Evolutionary conservation across 2,888 invertebrate genomes (phyloP).

Genomic region (Smittia sp.): DNA sequence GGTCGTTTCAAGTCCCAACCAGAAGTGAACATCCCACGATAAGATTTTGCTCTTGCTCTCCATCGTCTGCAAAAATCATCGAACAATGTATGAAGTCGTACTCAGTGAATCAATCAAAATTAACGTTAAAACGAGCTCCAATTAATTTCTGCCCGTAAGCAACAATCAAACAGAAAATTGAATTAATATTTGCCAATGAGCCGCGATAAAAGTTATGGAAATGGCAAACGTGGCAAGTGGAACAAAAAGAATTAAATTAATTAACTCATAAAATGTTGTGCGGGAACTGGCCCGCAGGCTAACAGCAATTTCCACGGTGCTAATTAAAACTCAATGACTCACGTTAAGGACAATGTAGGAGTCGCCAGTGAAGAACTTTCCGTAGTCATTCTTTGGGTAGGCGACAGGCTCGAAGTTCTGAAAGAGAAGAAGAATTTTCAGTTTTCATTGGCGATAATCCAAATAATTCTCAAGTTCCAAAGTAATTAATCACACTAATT

Average conservation of each 20-base stretch:
- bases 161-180: background rate
- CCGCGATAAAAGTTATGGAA: background rate
- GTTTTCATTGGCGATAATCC: background rate
- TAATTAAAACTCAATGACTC: constrained; percentile 49
- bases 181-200: background rate
- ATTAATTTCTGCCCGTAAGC: background rate
- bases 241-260: background rate
- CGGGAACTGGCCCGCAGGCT: background rate
- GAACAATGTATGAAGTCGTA: background rate
- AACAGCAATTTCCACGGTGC: background rate
- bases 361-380: constrained; percentile 83
- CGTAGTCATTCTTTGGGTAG: constrained; percentile 68
- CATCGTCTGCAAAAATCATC: constrained; percentile 60
- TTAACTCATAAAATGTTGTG: background rate
- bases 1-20: constrained; percentile 77
- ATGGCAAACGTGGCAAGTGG: background rate
- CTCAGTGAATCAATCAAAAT: background rate
- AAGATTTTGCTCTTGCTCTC: constrained; percentile 62
- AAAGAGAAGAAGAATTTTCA: constrained; percentile 47
- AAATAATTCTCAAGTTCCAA: too few species aligned
- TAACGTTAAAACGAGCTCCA: background rate
- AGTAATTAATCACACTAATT: too few species aligned
- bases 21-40: constrained; percentile 82
- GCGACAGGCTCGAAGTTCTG: constrained; percentile 78
- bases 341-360: constrained; percentile 81